Evolutionary conservation across 1,140 invertebrate genomes (phyloP), one percentile per base, ranked within the genome.

Genomic region (Sesamia nonagrioides): DNA sequence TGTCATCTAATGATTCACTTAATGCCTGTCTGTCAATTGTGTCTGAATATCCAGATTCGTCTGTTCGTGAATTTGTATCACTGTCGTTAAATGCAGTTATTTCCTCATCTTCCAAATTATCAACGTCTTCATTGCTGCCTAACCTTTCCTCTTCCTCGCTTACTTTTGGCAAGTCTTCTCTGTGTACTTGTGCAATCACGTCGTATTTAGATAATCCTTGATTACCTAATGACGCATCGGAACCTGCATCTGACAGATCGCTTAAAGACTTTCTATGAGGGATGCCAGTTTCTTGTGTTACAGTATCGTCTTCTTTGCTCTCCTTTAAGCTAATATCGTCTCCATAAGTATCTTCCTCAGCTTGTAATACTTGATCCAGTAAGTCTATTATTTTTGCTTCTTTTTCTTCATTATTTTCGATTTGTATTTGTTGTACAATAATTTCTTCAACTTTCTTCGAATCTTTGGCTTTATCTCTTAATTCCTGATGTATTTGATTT

Each of bases 331-430:
- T 93, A 33, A 89, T 86, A 37, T 88, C 82, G 86, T 95, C 92
- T 45, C 82, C 86, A 37, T 92, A 95, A 27, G 84, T 87, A 77
- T 95, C 92, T 85, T 94, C 93, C 82, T 95, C 93, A 35, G 92
- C 93, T 84, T 94, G 92, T 69, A 95, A 78, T 0, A 95, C 92
- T 90, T 94, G 92, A 78, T 95, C 93, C 6, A 95, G 78, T 75
- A 95, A 79, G 78, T 95, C 91, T 52, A 95, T 95, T 37, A 95
- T 95, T 79, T 93, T 94, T 7, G 93, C 92, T 89, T 95, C 93
- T 74, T 93, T 95, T 77, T 95, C 92, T 81, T 88, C 89, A 45
- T 88, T 93, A 80, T 92, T 89, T 84, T 93, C 93, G 18, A 91
- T 78, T 75, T 86, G 85, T 1, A 91, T 86, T 40, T 93, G 86